Base-by-base conservation (phyloP, 2,797 vertebrate genomes). In the Synaphobranchus kaupii region DNA sequence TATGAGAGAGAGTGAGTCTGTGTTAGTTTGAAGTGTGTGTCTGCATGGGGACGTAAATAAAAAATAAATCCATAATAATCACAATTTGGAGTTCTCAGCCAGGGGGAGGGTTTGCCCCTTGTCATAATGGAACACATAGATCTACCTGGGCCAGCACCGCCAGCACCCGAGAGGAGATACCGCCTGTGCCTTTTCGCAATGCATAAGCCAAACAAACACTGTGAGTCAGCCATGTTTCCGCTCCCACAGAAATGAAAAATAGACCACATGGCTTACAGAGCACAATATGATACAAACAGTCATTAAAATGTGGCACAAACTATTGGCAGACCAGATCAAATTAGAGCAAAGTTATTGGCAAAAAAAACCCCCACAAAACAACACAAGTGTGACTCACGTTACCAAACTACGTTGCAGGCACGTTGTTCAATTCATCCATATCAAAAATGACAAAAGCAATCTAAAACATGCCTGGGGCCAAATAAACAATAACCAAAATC, bases 241-340 rank as follows among this genome's bases (percentile, higher is more conserved):
- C 58, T 82, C 81, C 83, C n/a, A 54, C 10, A 84, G 63, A 47
- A 66, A 54, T 50, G 71, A 83, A 47, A 83, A 83, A 60, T 58
- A 31, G 60, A 68, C 48, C 34, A 31, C 87, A 90, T 89, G 90
- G 89, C 92, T 93, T 91, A 88, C 34, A 39, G 13, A 6, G 28
- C 68, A 73, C 31, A 73, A 76, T 34, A 76, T 76, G 28, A 76
- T 22, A 20, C 15, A 68, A n/a, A 28, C n/a, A 68, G 8, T 15
- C 20, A 20, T 68, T 68, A 10, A 68, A 68, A 28, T 28, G 63
- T 28, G 56, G n/a, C n/a, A n/a, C 4, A 20, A 58, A 15, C 56
- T 68, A 71, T 71, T 78, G 73, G 17, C 17, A 78, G 15, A 20
- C 2, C 13, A 47, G 34, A 68, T 78, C 15, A 20, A 44, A 17